Conservation (phyloP, 23 tunicate species). For the Ciona savignyi region DNA sequence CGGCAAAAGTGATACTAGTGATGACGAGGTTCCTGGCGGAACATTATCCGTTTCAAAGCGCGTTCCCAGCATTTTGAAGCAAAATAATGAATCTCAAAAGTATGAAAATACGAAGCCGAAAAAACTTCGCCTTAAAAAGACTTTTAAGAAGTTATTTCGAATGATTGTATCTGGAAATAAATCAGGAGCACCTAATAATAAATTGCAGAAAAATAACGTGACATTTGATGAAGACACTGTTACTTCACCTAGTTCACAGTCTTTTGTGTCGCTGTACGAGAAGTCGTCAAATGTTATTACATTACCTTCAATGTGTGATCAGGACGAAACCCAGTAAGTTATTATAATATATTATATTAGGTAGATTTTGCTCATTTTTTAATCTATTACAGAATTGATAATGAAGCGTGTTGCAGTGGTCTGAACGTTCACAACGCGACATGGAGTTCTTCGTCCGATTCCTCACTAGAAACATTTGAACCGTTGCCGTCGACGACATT, state of each 20-base stretch:
- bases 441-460: background rate
- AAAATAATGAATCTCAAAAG: too few relatives aligned
- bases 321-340: too few relatives aligned
- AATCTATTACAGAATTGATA: too few relatives aligned
- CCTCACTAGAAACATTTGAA: background rate
- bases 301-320: too few relatives aligned
- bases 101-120: too few relatives aligned
- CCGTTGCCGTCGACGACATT: background rate
- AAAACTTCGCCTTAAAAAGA: background rate
- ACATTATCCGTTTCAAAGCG: background rate
- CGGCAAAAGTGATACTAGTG: background rate
- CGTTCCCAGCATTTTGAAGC: background rate
- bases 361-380: too few relatives aligned
- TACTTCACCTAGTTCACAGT: too few relatives aligned
- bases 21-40: background rate
- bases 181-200: too few relatives aligned
- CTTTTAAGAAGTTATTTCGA: background rate
- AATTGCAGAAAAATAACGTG: background rate
- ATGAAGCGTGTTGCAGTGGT: background rate
- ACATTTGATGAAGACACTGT: background rate
- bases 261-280: too few relatives aligned
- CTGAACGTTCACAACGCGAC: background rate
- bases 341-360: too few relatives aligned
- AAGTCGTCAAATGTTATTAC: too few relatives aligned
- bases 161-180: background rate